Evolutionary conservation across 2,113 vertebrate species (phyloP).

Genomic region (Cariama cristata): DNA sequence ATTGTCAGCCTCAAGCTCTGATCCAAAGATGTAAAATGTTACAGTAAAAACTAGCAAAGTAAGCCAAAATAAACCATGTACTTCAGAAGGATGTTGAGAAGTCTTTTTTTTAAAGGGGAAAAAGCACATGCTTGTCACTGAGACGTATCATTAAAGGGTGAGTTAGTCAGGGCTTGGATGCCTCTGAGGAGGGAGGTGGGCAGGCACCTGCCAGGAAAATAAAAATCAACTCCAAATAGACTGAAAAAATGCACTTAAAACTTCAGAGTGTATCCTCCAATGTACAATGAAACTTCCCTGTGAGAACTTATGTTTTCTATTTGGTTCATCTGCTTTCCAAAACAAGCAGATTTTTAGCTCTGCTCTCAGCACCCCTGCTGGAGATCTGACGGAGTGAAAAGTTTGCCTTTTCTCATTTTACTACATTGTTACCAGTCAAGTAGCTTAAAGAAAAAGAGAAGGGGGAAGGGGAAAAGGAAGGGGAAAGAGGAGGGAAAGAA

Average conservation of each 20-base stretch:
- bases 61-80: constrained; percentile 6
- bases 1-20: constrained; percentile 13
- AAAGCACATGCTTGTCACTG: constrained; percentile 26
- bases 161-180: constrained; percentile 70
- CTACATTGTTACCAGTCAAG: background rate
- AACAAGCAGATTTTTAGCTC: constrained; percentile 63
- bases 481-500: background rate
- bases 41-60: constrained; percentile 6
- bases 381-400: constrained; percentile 32
- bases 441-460: constrained; percentile 5
- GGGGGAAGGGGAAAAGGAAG: background rate
- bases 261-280: constrained; percentile 52
- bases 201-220: constrained; percentile 74
- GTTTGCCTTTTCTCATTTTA: constrained; percentile 49
- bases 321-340: constrained; percentile 74
- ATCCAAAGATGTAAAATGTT: constrained; percentile 48
- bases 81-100: constrained; percentile 27
- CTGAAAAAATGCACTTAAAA: constrained; percentile 64
- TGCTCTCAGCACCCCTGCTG: constrained; percentile 66
- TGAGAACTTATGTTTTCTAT: constrained; percentile 71
- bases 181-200: constrained; percentile 52
- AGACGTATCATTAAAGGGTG: constrained; percentile 61
- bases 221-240: constrained; percentile 65
- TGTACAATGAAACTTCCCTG: constrained; percentile 38
- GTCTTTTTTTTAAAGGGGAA: constrained; percentile 16